Evolutionary conservation across 2,888 invertebrate species (phyloP), one percentile per base, ranked within the genome.

Genomic region (Papilio elwesi): DNA sequence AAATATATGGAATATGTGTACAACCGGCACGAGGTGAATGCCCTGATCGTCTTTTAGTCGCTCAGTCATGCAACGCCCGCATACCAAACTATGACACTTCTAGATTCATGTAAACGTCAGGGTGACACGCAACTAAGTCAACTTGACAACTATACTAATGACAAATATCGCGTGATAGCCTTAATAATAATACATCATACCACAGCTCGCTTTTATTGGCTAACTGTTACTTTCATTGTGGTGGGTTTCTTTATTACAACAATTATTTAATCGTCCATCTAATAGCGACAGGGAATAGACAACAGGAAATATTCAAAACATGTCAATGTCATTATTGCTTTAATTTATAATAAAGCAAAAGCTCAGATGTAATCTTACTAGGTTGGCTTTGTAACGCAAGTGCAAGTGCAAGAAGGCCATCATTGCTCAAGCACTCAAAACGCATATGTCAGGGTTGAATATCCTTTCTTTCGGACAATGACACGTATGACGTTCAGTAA

Each of bases 71-170:
- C 26, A 36, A 36, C 26, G 12, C 11, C 55, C 55, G 55, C 55
- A 36, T 55, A 4, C 55, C 55, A 11, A 36, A 36, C 0, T 9
- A 5, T 36, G 55, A 55, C 55, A 26, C 26, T 26, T 55, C 26
- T 26, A 55, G 55, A 55, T 55, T 7, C 10, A 49, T 49, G 12
- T 13, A 49, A 11, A 55, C 55, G 26, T 55, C 55, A 55, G 11
- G 26, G 26, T 12, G 11, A 36, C 55, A 55, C 55, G 55, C 55
- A 36, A 53, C 13, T 8, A 16, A 55, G 55, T 55, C 55, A 55
- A 55, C 26, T 12, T 55, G 26, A 26, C 36, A 55, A 55, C 55
- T 55, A 12, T 55, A 55, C 55, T 55, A 55, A 55, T 55, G 55
- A 55, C 55, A 36, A 36, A 55, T 55, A 55, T 55, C 55, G 55